Evolutionary conservation across 2,797 vertebrate genomes (phyloP).

Genomic region (Pachyuromys duprasi): DNA sequence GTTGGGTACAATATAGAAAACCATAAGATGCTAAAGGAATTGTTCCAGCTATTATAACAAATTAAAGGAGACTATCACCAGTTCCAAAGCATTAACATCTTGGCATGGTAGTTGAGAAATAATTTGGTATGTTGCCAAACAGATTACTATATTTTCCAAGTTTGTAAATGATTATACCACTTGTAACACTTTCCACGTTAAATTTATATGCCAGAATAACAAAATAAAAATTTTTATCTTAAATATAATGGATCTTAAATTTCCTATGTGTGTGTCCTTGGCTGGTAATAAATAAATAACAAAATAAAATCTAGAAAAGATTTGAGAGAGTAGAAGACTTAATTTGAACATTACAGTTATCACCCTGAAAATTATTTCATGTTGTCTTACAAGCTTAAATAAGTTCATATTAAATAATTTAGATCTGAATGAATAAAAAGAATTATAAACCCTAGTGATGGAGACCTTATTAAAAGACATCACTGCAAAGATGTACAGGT

Average conservation of each 20-base stretch:
- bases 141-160: conserved; percentile 67
- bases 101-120: not conserved
- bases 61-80: conserved; percentile 63
- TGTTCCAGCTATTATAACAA: conserved; percentile 68
- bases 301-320: conserved; percentile 45
- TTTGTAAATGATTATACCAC: conserved; percentile 54
- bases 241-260: conserved; percentile 73
- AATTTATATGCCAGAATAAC: conserved; percentile 1
- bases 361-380: not conserved
- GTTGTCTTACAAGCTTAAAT: conserved; percentile 9
- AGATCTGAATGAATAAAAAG: not conserved
- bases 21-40: not conserved
- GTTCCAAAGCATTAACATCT: conserved; percentile 56
- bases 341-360: not conserved
- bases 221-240: conserved; percentile 46
- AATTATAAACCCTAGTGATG: not conserved
- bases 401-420: not conserved
- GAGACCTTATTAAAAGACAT: not conserved
- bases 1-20: not conserved
- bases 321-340: not conserved
- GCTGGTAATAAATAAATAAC: conserved; percentile 65
- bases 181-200: conserved; percentile 14
- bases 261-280: conserved; percentile 55
- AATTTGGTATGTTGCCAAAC: conserved; percentile 62
- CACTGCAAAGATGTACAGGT: not conserved